Evolutionary conservation across 2,797 vertebrate species (phyloP).

Genomic region (Myotis myotis): DNA sequence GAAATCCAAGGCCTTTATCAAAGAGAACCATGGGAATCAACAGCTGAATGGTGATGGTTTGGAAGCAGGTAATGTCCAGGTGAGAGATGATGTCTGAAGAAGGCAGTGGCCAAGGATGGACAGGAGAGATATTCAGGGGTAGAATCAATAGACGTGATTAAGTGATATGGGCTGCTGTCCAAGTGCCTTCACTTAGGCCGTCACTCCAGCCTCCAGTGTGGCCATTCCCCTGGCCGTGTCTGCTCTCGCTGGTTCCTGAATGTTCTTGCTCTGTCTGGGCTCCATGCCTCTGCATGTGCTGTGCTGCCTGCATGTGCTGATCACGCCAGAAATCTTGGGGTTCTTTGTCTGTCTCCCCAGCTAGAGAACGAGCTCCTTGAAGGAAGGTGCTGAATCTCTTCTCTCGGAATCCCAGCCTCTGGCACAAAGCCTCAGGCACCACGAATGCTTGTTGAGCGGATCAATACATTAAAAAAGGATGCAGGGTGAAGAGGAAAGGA

Average conservation of each 20-base stretch:
- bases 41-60: neutral
- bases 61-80: neutral
- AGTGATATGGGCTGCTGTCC: neutral
- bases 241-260: neutral
- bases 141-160: neutral
- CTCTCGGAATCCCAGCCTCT: neutral
- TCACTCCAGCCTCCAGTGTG: neutral
- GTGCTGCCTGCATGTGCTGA: neutral
- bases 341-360: neutral
- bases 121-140: neutral
- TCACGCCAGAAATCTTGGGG: neutral
- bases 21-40: neutral
- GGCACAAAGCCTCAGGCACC: neutral
- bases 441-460: neutral
- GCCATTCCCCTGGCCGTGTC: neutral
- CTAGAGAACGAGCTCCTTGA: neutral
- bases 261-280: neutral
- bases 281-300: neutral
- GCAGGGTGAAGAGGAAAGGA: neutral
- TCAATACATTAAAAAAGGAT: neutral
- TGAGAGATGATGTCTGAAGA: neutral
- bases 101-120: neutral
- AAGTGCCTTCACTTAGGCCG: neutral
- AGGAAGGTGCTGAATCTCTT: neutral
- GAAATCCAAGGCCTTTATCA: neutral